These are phyloP conservation scores for Ceratotherium simum DNA, from an alignment of 2,113 vertebrate species.

Conservation along the genomic window DNA sequence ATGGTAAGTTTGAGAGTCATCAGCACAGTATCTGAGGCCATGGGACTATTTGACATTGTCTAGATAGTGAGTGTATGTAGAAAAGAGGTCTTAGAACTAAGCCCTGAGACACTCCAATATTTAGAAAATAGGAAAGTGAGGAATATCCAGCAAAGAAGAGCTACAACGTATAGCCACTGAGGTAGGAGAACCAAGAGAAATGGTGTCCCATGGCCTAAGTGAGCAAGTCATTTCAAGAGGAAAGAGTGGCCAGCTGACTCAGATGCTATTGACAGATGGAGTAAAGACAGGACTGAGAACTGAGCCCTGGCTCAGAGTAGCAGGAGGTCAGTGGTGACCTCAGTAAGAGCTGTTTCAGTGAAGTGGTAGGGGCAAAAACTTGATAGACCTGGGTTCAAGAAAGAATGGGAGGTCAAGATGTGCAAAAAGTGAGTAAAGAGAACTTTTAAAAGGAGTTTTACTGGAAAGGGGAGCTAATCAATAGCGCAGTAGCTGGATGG, in stretches of 20 bases:
- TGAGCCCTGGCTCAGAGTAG: not conserved
- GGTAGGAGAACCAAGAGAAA: not conserved
- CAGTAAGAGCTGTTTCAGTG: not conserved
- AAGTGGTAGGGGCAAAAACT: not conserved
- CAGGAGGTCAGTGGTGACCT: not conserved
- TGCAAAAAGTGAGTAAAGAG: not conserved
- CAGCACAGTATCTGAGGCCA: not conserved
- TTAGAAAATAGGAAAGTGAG: not conserved
- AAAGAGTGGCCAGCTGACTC: not conserved
- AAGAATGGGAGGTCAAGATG: not conserved
- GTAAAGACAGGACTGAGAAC: not conserved
- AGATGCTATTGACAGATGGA: not conserved
- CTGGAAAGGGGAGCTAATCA: not conserved
- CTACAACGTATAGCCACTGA: not conserved
- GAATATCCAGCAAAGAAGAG: not conserved
- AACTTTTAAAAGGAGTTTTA: not conserved
- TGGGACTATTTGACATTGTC: not conserved
- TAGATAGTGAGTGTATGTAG: not conserved
- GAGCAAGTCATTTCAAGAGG: conserved; percentile 11
- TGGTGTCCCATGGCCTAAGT: not conserved
- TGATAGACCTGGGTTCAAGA: not conserved
- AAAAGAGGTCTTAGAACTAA: not conserved
- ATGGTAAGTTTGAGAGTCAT: not conserved
- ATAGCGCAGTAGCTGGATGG: not conserved
- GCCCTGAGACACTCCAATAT: not conserved